A percentile compares a stretch with the other conserved stretches of the same genome.
Evolutionary conservation across 2,888 invertebrate species (phyloP).

Genomic region (Leptinotarsa rubiginosa): DNA sequence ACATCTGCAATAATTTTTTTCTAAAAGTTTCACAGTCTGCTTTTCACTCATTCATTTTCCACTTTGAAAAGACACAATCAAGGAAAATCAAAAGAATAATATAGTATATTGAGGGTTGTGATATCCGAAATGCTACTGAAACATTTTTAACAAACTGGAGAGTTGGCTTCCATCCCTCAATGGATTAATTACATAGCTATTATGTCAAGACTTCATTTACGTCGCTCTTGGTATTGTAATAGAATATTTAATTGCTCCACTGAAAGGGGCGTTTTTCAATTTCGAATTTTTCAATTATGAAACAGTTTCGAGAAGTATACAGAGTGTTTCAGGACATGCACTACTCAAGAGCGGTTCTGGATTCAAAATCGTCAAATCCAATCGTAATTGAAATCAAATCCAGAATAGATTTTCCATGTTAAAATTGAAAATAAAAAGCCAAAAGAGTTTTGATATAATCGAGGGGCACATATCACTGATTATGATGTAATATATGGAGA

Average conservation of each 20-base stretch:
- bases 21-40: too few species aligned
- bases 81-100: not conserved
- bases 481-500: too few species aligned
- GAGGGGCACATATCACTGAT: too few species aligned
- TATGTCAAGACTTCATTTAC: conserved; percentile 7
- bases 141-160: not conserved
- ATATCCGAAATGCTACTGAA: not conserved
- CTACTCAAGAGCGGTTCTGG: too few species aligned
- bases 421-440: too few species aligned
- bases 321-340: too few species aligned
- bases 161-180: not conserved
- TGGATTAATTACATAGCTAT: conserved; percentile 7
- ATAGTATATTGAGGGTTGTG: not conserved
- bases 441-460: too few species aligned
- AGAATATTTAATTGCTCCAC: conserved; percentile 7
- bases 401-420: too few species aligned
- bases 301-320: not conserved
- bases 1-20: too few species aligned
- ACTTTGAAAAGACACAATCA: not conserved
- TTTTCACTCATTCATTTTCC: not conserved
- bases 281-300: not conserved
- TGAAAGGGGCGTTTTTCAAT: conserved; percentile 14
- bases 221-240: conserved; percentile 2
- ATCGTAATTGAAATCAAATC: too few species aligned
- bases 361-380: too few species aligned